Evolutionary conservation across 2,797 vertebrate genomes (phyloP), one percentile per base, ranked within the genome.

Genomic region (Macropodus opercularis): DNA sequence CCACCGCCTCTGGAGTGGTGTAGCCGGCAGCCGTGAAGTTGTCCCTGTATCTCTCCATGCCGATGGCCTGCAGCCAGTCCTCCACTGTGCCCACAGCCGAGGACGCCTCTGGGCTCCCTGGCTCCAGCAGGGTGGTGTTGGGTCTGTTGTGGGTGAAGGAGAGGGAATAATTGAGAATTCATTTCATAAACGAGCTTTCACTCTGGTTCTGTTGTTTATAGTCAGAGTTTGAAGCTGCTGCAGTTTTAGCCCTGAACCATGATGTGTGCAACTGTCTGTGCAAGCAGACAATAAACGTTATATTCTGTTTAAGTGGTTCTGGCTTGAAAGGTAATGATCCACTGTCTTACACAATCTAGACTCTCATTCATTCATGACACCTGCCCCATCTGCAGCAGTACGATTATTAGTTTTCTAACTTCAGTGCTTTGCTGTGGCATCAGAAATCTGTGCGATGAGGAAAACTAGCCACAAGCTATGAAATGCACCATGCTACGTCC

Each of bases 11-110:
- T 66, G 97, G 93, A 55, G 91, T 94, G 85, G 93, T 97, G 86
- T 95, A 97, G 79, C 96, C 96, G 4, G 95, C 96, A 52, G 95
- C 95, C 39, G 93, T 95, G 90, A 99, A 99, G 92, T 97, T 99
- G 88, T 99, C 96, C 75, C 93, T 92, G 93, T 98, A 99, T 87
- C 94, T 92, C 77, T 98, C 96, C 95, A 99, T 98, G 92, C 97
- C 95, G 75, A 99, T 97, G 87, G 95, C 94, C 86, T 97, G 94
- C 80, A 98, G 94, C 97, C 96, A 98, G 83, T 98, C 96, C 3
- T 94, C 91, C 53, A 98, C 96, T 5, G 96, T 97, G 81, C 94
- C 94, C 60, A 94, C 81, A 5, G 89, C 70, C 0, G 95, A 87
- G 1, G 94, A 92, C 63, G 93, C 94, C 81, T 96, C 95, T 0